Evolutionary conservation across 2,113 vertebrate species (phyloP).

Genomic region (Anoura caudifer): DNA sequence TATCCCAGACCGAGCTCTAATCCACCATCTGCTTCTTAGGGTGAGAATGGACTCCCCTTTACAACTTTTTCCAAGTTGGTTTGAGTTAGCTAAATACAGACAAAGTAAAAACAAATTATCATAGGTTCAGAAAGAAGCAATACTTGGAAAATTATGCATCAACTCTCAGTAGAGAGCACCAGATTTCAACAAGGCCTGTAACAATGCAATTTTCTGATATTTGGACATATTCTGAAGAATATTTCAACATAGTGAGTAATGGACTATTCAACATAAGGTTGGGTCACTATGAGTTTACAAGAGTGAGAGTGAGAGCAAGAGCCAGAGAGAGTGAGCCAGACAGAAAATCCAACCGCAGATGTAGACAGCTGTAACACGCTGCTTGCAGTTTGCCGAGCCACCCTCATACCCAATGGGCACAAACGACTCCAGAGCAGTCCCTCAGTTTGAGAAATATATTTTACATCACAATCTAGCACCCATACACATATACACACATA

Average conservation of each 20-base stretch:
- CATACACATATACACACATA: background rate
- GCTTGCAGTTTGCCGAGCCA: background rate
- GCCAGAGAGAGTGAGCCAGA: background rate
- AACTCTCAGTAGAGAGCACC: background rate
- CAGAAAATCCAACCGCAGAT: background rate
- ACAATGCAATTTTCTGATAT: background rate
- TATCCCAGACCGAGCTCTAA: background rate
- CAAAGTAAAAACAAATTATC: constrained; percentile 26
- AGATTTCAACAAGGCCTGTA: constrained; percentile 3
- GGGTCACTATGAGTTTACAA: background rate
- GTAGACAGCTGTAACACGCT: background rate
- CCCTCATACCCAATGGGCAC: background rate
- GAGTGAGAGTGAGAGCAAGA: background rate
- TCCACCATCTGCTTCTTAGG: background rate
- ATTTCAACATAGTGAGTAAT: background rate
- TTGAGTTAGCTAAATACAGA: background rate
- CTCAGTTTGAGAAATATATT: background rate
- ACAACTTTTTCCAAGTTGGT: background rate
- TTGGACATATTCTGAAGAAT: background rate
- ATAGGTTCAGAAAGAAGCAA: background rate
- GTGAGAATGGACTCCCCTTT: background rate
- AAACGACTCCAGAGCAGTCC: background rate
- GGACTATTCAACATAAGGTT: background rate
- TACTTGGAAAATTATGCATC: background rate
- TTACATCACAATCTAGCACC: background rate